Evolutionary conservation across 1,140 invertebrate genomes (phyloP), one percentile per base, ranked within the genome.

Genomic region (Drosophila virilis): DNA sequence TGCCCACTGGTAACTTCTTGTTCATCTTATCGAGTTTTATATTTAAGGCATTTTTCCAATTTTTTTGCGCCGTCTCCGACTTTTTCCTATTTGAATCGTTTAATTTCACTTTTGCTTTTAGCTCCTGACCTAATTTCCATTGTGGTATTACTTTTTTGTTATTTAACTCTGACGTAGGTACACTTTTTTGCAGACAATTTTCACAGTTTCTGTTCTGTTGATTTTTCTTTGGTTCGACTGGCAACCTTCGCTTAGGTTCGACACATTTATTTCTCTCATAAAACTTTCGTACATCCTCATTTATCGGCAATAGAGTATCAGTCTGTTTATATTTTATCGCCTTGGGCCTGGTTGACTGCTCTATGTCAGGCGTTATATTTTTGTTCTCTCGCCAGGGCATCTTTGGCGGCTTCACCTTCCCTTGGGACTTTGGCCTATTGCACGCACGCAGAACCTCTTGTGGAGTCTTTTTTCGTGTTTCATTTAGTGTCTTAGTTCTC

Each of bases 371-470:
- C 22, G 6, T 42, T 13, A 1, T 0, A 6, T 0, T 40, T 6
- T 12, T 40, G 38, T 6, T 40, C 4, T 40, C 22, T 28, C 22
- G 22, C 22, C 22, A 28, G 5, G 22, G 22, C 22, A 5, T 35
- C 28, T 15, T 35, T 13, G 6, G 28, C 9, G 48, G 1, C 28
- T 1, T 1, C 6, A 13, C 10, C 10, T 10, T 28, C 10, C 0
- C 1, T 45, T 45, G 13, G 42, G 17, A 0, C 46, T 59, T 59
- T 45, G 42, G 57, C 0, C 57, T 46, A 12, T 59, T 59, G n/a
- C 9, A 8, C 0, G 57, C 40, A 1, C 32, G 42, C 57, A 46
- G 10, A 3, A 33, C 32, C 13, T n/a, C 22, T 7, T 46, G 9
- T 1, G 32, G 6, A 15, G 1, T 59, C 7, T 7, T 6, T 9